Base-by-base conservation (phyloP, 2,888 invertebrate genomes). In the Unio delphinus region DNA sequence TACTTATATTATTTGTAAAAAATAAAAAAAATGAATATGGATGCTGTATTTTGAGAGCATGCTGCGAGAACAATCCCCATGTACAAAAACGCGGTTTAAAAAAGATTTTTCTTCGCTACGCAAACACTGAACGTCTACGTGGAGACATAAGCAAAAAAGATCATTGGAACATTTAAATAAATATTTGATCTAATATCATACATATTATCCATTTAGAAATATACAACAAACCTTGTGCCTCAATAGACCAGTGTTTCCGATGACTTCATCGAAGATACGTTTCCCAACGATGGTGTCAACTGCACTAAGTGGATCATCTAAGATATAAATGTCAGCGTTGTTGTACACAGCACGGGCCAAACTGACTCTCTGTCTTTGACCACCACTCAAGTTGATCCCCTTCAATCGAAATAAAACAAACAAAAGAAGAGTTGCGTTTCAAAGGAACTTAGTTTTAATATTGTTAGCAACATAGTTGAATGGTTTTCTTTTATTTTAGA, bases 201-300 rank as follows among this genome's bases (percentile, higher is more conserved):
- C 15, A 45, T 45, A 45, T 15, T 0, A 15, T 45, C 1, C 3
- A 45, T 45, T 45, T 45, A 45, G 45, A 45, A 45, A 15, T 45
- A 45, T 45, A 15, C 45, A 45, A 20, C 65, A 62, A 69, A 90
- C 90, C 86, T 91, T 92, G 57, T 89, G 83, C 62, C 86, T 83
- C 11, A 92, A 85, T 1, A 92, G 61, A 34, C 92, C 92, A 55
- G 92, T 92, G 0, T 95, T 94, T 56, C 97, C 96, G 74, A 99
- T 93, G 55, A 96, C 96, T 90, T 97, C 93, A 80, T 98, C 96
- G 88, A 99, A 99, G 86, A 99, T 97, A 89, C 98, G 98, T 91
- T 97, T 97, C 26, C 98, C 98, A 5, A 99, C 98, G 89, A 99
- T 98, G 45, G 97, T 94, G 90, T 99, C 99, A 1, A 99, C 98